Evolutionary conservation across 2,888 invertebrate genomes (phyloP), one percentile per base, ranked within the genome.

Genomic region (Malacosoma neustria): DNA sequence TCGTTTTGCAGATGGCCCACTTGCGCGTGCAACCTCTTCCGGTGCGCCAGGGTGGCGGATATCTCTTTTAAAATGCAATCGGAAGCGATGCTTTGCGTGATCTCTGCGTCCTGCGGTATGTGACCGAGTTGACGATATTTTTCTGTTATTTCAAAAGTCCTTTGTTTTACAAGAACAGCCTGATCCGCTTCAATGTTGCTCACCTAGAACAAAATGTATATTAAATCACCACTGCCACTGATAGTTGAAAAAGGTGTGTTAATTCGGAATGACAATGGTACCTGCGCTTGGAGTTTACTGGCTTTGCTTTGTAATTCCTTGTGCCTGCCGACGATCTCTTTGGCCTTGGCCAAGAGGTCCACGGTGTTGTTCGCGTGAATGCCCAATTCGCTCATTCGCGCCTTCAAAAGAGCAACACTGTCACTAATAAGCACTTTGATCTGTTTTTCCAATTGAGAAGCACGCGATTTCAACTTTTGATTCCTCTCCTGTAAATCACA

Each of bases 281-380:
- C 95, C 87, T 95, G 95, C 22, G 90, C 89, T 67, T 97, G 95
- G 42, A 98, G 86, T 67, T 93, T 93, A 62, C 92, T 92, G 1
- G 94, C 95, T 76, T 95, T 93, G 43, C 93, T 92, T 75, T 97
- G 97, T 40, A 97, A 80, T 64, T 97, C 96, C 71, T 96, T 97
- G 71, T 98, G 97, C 14, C 95, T 88, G 38, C 95, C 91, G 15
- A 98, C 97, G 55, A 98, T 98, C 80, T 96, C 95, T 68, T 95
- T 95, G 36, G 95, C 95, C 74, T 94, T 94, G 3, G 93, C 91
- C 39, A 95, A 85, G 39, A 96, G 84, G 73, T 96, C 95, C 38
- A 93, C 93, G 0, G 95, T 94, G 42, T 94, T 94, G 38, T 90
- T 92, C 11, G 94, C 94, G 73, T 93, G 93, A 44, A 97, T 96